Percentiles rank a stretch among this genome's conserved stretches.
phyloP scores from a whole-genome alignment of 2,888 invertebrate species.

The Temnothorax rugatulus region DNA sequence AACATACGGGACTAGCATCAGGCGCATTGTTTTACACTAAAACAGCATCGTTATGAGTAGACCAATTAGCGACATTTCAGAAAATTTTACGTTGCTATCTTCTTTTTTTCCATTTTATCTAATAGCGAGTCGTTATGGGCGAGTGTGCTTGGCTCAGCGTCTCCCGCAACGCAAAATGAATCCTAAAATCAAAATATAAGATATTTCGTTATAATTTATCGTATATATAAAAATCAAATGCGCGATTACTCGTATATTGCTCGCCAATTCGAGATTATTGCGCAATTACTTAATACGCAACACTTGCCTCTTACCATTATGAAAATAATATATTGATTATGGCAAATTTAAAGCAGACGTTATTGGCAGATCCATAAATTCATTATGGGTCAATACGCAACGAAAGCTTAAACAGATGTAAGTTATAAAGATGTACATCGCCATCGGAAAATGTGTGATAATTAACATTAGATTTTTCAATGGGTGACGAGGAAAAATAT shows the following conservation, averaged over 20 bases:
- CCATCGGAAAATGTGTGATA: not conserved
- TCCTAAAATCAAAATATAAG: no score
- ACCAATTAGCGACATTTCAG: not conserved
- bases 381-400: not conserved
- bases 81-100: no score
- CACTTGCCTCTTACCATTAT: not conserved
- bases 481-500: not conserved
- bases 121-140: no score
- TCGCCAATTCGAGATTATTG: no score
- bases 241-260: no score
- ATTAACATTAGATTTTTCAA: slow-evolving; percentile 1
- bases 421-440: not conserved
- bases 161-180: no score
- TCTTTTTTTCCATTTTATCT: no score
- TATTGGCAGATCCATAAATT: not conserved
- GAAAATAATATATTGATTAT: not conserved
- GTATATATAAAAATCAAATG: no score
- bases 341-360: not conserved
- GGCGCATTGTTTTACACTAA: not conserved
- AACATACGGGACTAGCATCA: not conserved
- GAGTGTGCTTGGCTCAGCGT: no score
- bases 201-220: no score
- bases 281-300: not conserved
- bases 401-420: not conserved
- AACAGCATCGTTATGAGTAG: not conserved